These are phyloP conservation scores for Ageneiosus marmoratus DNA, from an alignment of 2,113 vertebrate genomes.

Conservation along the genomic window DNA sequence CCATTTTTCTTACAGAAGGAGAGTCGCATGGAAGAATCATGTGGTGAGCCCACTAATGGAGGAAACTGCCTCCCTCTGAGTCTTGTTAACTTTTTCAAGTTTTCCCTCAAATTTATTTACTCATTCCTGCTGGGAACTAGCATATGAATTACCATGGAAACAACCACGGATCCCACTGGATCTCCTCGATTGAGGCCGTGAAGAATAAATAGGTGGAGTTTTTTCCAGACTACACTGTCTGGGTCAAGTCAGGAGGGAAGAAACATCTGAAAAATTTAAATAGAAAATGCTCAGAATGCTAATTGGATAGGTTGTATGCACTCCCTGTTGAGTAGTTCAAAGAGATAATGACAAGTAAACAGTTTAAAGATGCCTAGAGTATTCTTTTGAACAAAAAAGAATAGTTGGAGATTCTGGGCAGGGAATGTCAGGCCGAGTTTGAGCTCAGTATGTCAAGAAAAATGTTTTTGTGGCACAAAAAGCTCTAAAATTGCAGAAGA, in stretches of 20 bases:
- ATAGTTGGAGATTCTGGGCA: neutral
- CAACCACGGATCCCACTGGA: slow-evolving; percentile 58
- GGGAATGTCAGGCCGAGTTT: neutral
- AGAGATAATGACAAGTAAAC: neutral
- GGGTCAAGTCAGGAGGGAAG: slow-evolving; percentile 38
- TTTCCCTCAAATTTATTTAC: slow-evolving; percentile 45
- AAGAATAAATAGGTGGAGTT: slow-evolving; percentile 51
- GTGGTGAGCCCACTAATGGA: neutral
- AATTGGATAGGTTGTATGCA: neutral
- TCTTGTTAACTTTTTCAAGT: slow-evolving; percentile 61
- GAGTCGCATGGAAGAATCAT: neutral
- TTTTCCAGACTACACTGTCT: slow-evolving; percentile 47
- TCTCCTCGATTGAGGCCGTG: slow-evolving; percentile 60
- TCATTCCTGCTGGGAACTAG: slow-evolving; percentile 49
- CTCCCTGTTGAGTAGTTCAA: neutral
- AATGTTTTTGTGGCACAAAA: neutral
- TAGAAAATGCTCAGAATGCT: slow-evolving; percentile 10
- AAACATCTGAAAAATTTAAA: slow-evolving; percentile 3
- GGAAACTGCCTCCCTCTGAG: slow-evolving; percentile 50
- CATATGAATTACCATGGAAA: slow-evolving; percentile 71
- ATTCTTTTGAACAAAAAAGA: neutral
- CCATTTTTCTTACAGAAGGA: neutral
- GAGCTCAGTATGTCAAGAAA: neutral
- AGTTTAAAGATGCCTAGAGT: neutral
- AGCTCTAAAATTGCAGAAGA: neutral